These are phyloP conservation scores for Parnassius smintheus DNA, from an alignment of 2,888 invertebrate species.

Conservation along the genomic window DNA sequence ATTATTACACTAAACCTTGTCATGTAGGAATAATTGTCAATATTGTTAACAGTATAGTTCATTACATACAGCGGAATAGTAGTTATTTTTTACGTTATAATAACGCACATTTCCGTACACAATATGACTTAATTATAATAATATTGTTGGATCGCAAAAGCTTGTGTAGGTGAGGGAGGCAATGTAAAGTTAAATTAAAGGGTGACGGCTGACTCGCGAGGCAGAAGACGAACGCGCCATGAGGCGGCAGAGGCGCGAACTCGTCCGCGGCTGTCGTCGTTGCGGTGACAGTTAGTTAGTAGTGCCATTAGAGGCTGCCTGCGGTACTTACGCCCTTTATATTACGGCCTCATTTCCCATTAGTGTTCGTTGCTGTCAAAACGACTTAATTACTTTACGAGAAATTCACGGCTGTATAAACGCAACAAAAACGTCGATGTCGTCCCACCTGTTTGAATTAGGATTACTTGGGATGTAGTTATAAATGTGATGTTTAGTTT, in stretches of 20 bases:
- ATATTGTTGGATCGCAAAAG: constrained; percentile 47
- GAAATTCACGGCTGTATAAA: constrained; percentile 57
- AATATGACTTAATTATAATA: constrained; percentile 47
- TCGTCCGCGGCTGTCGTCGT: constrained; percentile 51
- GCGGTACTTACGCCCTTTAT: constrained; percentile 46
- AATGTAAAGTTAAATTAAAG: constrained; percentile 47
- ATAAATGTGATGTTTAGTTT: constrained; percentile 1
- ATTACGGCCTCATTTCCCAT: constrained; percentile 54
- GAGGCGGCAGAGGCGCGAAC: constrained; percentile 36
- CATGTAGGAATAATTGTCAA: too few relatives aligned
- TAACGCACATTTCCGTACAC: constrained; percentile 31
- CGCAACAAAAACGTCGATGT: constrained; percentile 38
- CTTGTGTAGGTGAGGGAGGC: constrained; percentile 38
- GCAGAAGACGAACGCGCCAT: constrained; percentile 28
- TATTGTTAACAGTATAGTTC: too few relatives aligned
- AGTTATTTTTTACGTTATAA: constrained; percentile 1
- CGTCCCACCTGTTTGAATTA: constrained; percentile 13
- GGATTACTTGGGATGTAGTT: constrained; percentile 13
- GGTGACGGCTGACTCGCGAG: constrained; percentile 45
- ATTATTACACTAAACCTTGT: too few relatives aligned
- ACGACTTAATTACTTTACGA: constrained; percentile 68
- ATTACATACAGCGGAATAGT: neutral
- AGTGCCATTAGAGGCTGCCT: constrained; percentile 64
- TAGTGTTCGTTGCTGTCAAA: constrained; percentile 67
- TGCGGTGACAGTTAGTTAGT: constrained; percentile 70